Evolutionary conservation across 2,888 invertebrate species (phyloP).

Genomic region (Polymixis lichenea): DNA sequence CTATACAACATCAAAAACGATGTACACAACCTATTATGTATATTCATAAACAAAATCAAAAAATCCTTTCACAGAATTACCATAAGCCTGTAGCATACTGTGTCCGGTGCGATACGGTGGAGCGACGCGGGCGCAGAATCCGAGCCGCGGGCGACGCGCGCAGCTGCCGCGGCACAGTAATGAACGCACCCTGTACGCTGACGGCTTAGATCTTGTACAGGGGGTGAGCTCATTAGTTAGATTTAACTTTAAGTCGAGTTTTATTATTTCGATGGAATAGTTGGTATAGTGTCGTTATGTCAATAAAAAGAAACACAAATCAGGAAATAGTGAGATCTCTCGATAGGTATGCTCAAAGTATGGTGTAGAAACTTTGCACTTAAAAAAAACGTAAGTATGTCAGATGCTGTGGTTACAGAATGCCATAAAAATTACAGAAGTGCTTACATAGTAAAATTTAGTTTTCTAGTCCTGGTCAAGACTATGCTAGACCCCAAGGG

Average conservation of each 20-base stretch:
- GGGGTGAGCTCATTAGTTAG: conserved; percentile 44
- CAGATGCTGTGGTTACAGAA: background rate
- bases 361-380: background rate
- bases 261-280: background rate
- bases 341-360: no score
- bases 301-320: background rate
- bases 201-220: conserved; percentile 68
- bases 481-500: background rate
- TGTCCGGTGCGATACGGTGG: conserved; percentile 67
- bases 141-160: conserved; percentile 77
- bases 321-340: background rate
- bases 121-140: conserved; percentile 64
- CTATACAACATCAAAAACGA: background rate
- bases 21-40: conserved; percentile 26
- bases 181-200: conserved; percentile 76
- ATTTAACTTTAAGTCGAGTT: conserved; percentile 4
- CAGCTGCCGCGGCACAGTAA: conserved; percentile 80
- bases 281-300: background rate
- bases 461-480: background rate
- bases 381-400: background rate
- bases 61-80: conserved; percentile 40
- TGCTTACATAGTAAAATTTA: background rate
- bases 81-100: conserved; percentile 58
- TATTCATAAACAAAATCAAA: conserved; percentile 27
- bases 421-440: background rate